Percentiles rank a stretch among this genome's conserved stretches.
Evolutionary conservation across 2,888 invertebrate genomes (phyloP).

Genomic region (Micropterix aruncella): DNA sequence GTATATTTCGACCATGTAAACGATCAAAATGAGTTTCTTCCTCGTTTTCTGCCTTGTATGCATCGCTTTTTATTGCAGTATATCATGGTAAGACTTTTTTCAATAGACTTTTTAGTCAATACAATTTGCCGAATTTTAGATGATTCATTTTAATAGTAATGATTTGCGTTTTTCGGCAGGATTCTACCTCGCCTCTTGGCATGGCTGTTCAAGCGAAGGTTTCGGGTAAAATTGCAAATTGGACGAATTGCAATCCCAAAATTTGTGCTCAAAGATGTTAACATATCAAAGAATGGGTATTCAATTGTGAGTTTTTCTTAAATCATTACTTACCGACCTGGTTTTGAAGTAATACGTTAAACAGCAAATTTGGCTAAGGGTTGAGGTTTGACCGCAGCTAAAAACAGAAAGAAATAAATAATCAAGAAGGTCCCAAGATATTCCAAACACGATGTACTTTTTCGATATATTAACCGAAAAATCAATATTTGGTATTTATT

Average conservation of each 20-base stretch:
- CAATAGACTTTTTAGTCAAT: not conserved
- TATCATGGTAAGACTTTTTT: constrained; percentile 42
- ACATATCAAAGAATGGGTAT: constrained; percentile 65
- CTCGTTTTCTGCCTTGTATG: constrained; percentile 20
- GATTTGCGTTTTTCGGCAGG: too few relatives aligned
- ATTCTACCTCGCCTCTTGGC: constrained; percentile 61
- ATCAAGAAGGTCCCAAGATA: too few relatives aligned
- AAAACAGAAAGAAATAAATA: too few relatives aligned
- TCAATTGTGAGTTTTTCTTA: constrained; percentile 44
- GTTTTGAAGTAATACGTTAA: too few relatives aligned
- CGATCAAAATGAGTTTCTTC: constrained; percentile 24
- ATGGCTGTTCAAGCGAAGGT: constrained; percentile 69
- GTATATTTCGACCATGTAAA: too few relatives aligned
- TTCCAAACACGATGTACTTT: too few relatives aligned
- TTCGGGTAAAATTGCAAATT: constrained; percentile 63
- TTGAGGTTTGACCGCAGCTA: too few relatives aligned
- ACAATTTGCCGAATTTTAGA: constrained; percentile 3
- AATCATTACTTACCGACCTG: constrained; percentile 4
- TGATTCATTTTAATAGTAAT: constrained; percentile 18
- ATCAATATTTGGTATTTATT: too few relatives aligned
- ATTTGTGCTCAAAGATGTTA: constrained; percentile 65
- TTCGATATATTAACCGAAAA: too few relatives aligned
- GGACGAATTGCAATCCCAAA: constrained; percentile 73
- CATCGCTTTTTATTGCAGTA: constrained; percentile 39
- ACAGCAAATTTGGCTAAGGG: too few relatives aligned